phyloP scores from a whole-genome alignment of 2,113 vertebrate species.

The Miniopterus natalensis region DNA sequence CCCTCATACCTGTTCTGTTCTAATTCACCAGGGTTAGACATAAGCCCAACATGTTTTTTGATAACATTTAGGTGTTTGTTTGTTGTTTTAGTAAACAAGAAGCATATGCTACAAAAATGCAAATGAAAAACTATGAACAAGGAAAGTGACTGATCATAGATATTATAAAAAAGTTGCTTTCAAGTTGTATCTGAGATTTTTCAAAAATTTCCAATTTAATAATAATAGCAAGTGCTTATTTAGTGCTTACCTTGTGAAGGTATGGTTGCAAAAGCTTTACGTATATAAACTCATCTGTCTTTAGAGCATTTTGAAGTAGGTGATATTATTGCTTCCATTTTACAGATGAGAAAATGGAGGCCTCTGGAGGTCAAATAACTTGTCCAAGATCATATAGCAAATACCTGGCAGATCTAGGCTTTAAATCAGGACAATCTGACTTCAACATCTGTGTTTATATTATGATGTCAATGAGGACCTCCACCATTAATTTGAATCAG shows the following conservation, averaged over 20 bases:
- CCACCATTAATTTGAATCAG: constrained; percentile 26
- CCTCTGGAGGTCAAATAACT: neutral
- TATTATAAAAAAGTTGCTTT: neutral
- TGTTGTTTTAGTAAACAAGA: constrained; percentile 15
- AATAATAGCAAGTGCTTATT: neutral
- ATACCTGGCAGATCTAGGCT: neutral
- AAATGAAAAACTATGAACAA: neutral
- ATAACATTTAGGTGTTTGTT: neutral
- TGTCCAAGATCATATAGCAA: neutral
- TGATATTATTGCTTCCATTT: neutral
- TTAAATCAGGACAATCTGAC: neutral
- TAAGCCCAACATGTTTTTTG: neutral
- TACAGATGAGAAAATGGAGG: neutral
- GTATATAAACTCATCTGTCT: neutral
- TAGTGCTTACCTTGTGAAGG: neutral
- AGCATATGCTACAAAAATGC: neutral
- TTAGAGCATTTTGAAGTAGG: neutral
- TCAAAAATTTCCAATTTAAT: constrained; percentile 7
- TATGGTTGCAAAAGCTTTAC: neutral
- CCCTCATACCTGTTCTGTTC: neutral
- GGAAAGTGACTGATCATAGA: neutral
- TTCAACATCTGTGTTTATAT: neutral
- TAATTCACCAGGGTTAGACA: neutral
- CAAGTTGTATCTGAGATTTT: neutral
- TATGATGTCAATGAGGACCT: neutral